Evolutionary conservation across 1,140 invertebrate genomes (phyloP), one percentile per base, ranked within the genome.

Genomic region (Aphelinus certus): DNA sequence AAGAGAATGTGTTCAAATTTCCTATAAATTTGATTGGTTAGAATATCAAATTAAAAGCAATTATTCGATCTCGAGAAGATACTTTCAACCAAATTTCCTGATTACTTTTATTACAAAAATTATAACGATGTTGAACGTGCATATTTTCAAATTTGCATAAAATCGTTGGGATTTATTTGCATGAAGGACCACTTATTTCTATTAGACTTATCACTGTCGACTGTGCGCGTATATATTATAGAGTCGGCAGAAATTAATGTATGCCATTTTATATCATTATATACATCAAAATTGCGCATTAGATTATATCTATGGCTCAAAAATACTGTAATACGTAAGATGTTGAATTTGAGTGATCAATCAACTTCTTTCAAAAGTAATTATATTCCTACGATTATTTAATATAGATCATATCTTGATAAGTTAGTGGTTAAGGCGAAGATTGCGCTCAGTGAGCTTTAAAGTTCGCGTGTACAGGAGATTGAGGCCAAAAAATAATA

Each of bases 331-430:
- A 60, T 26, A 26, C 26, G 26, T 26, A 57, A 73, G 55, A 10
- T 46, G 42, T 61, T 57, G 3, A 3, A 68, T 74, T 62, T 60
- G n/a, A 49, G n/a, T 5, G 26, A 68, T 74, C 57, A 3, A 55
- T 67, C 46, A n/a, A 47, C 49, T 48, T 68, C n/a, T n/a, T 49
- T 45, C 63, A n/a, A 42, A 64, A 47, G 43, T 60, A 65, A 45
- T 73, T 68, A 63, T 55, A 62, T 68, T 55, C 62, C 71, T 63
- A 68, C n/a, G 57, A 66, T 66, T 66, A 73, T 73, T 73, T 65
- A 58, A 53, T 60, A 58, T 55, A 53, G 47, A 55, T 53, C 7
- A 63, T 62, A 45, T 7, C 10, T 62, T 42, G 49, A 57, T 67
- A 73, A 71, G 61, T 61, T 60, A 61, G 48, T 3, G 43, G 42